phyloP scores from a whole-genome alignment of 2,888 invertebrate species.

The Parnassius apollo region DNA sequence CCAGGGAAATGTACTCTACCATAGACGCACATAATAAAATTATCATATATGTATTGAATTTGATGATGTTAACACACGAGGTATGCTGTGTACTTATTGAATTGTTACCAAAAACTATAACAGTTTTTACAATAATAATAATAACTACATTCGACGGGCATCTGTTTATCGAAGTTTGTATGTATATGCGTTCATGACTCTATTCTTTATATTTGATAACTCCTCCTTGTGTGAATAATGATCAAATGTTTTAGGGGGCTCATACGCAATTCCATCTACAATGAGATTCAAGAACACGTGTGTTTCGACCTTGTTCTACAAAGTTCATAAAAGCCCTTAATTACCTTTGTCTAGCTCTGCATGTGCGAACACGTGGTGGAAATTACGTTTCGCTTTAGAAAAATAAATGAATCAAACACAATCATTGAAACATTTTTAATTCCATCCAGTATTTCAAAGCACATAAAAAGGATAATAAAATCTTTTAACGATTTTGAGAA shows the following conservation, averaged over 20 bases:
- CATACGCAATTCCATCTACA: conserved; percentile 18
- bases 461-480: conserved; percentile 18
- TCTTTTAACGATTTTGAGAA: conserved; percentile 15
- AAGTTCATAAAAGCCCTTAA: conserved; percentile 51
- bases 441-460: conserved; percentile 3
- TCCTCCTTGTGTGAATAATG: conserved; percentile 6
- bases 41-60: too few relatives aligned
- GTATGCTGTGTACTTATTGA: too few relatives aligned
- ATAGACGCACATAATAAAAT: too few relatives aligned
- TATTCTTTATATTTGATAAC: conserved; percentile 12
- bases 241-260: conserved; percentile 11
- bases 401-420: conserved; percentile 26
- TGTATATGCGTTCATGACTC: background rate
- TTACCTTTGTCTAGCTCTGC: conserved; percentile 58
- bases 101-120: too few relatives aligned
- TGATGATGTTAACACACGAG: too few relatives aligned
- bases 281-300: conserved; percentile 46
- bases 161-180: background rate
- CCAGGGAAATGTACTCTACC: too few relatives aligned
- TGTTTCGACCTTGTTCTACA: conserved; percentile 50
- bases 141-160: background rate
- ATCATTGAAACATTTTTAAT: conserved; percentile 24
- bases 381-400: conserved; percentile 31
- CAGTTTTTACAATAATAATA: too few relatives aligned
- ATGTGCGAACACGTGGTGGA: conserved; percentile 42